A percentile compares a stretch with the other conserved stretches of the same genome.
Conservation (phyloP, 1,140 invertebrate species). For the Bombus fervidus region DNA sequence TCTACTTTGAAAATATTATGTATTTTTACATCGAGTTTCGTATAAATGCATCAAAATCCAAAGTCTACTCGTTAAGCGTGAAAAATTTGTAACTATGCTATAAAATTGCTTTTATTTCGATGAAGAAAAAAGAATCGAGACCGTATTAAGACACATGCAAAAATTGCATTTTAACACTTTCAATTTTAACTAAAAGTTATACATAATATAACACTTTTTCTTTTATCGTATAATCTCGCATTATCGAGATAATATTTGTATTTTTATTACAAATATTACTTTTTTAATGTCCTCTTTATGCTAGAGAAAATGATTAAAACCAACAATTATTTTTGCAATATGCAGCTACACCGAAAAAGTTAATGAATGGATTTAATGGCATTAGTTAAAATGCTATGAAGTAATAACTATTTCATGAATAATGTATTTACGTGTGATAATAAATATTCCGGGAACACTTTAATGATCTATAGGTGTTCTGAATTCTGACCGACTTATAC, state of each 20-base stretch:
- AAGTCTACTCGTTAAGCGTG: background rate
- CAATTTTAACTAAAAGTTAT: background rate
- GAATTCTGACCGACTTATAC: background rate
- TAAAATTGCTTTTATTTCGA: background rate
- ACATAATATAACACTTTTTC: too few species aligned
- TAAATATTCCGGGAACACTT: constrained; percentile 39
- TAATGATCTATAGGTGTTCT: constrained; percentile 21
- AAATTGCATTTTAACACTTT: too few species aligned
- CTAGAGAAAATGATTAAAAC: background rate
- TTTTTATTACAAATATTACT: background rate
- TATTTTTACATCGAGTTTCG: background rate
- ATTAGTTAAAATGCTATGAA: background rate
- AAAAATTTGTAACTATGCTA: background rate
- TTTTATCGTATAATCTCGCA: background rate
- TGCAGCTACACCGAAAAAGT: too few species aligned
- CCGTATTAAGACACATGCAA: too few species aligned
- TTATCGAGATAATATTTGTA: background rate
- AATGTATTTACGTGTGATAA: constrained; percentile 31
- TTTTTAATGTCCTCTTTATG: too few species aligned
- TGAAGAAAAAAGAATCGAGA: background rate
- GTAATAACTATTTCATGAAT: background rate
- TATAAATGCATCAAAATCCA: too few species aligned
- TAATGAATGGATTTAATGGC: background rate
- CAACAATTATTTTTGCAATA: background rate
- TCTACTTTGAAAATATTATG: background rate